These are phyloP conservation scores for Acleris holmiana DNA, from an alignment of 2,888 invertebrate species.

Conservation along the genomic window DNA sequence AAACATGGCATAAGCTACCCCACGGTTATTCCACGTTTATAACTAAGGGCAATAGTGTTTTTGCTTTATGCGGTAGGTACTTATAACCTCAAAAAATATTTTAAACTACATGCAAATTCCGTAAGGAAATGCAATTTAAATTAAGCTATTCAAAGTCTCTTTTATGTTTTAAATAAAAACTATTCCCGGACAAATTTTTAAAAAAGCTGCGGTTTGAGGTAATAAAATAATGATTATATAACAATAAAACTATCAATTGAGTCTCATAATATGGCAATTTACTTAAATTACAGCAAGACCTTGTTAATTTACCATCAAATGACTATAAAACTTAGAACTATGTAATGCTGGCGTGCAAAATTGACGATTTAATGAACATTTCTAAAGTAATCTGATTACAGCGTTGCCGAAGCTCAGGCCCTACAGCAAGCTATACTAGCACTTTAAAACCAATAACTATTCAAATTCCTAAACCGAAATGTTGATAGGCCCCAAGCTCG, in stretches of 20 bases:
- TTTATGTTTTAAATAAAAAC: no score
- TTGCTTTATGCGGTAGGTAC: neutral
- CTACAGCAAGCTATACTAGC: constrained; percentile 29
- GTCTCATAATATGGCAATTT: neutral
- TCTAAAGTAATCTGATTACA: constrained; percentile 9
- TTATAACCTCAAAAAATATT: no score
- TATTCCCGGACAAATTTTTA: no score
- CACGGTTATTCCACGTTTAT: neutral
- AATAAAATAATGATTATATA: neutral
- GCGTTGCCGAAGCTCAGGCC: neutral
- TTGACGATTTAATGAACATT: constrained; percentile 19
- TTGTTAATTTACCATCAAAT: neutral
- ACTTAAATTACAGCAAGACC: neutral
- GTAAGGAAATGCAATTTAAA: no score
- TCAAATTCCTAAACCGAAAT: constrained; percentile 55
- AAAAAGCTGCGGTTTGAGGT: no score
- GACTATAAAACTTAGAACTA: neutral
- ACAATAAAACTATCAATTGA: neutral
- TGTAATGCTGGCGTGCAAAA: neutral
- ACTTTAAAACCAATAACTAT: constrained; percentile 65
- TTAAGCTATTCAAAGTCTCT: no score
- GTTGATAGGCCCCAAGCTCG: constrained; percentile 42
- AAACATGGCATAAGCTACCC: no score
- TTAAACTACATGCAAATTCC: no score
- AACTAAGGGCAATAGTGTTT: neutral